phyloP scores from a whole-genome alignment of 2,888 invertebrate genomes.

The Anoplius nigerrimus region DNA sequence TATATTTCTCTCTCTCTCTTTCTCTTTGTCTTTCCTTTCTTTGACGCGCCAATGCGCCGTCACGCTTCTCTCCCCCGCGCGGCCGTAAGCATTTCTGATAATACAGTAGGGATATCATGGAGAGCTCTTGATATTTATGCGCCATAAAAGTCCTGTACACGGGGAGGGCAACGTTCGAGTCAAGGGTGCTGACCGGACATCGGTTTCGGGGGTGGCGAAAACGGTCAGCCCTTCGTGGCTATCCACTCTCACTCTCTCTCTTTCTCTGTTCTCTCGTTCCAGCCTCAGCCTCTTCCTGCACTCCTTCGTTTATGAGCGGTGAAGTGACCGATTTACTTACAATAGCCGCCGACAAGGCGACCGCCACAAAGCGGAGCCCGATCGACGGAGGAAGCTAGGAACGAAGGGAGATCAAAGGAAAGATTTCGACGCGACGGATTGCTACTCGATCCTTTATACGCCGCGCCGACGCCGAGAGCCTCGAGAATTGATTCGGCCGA shows the following conservation, averaged over 20 bases:
- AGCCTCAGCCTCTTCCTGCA: conserved; percentile 35
- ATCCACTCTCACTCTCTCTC: conserved; percentile 33
- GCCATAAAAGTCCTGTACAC: conserved; percentile 72
- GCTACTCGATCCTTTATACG: conserved; percentile 40
- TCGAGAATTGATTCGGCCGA: background rate
- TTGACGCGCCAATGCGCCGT: conserved; percentile 22
- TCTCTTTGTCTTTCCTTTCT: background rate
- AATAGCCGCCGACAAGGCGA: conserved; percentile 61
- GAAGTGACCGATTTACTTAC: conserved; percentile 73
- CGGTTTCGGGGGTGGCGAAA: conserved; percentile 62
- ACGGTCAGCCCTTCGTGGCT: conserved; percentile 49
- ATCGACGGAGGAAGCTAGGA: conserved; percentile 15
- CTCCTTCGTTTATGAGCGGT: conserved; percentile 64
- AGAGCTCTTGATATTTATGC: conserved; percentile 74
- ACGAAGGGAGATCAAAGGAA: conserved; percentile 38
- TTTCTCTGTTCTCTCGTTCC: conserved; percentile 26
- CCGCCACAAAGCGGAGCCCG: conserved; percentile 36
- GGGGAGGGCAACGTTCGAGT: conserved; percentile 64
- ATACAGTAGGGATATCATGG: conserved; percentile 71
- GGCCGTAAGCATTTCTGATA: conserved; percentile 67
- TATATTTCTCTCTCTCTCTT: background rate
- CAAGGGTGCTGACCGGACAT: conserved; percentile 73
- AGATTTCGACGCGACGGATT: conserved; percentile 31
- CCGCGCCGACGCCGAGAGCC: background rate
- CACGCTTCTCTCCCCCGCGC: conserved; percentile 12